Evolutionary conservation across 37 sponge, comb jelly and placozoan species (phyloP).

Genomic region (Tethya wilhelma): DNA sequence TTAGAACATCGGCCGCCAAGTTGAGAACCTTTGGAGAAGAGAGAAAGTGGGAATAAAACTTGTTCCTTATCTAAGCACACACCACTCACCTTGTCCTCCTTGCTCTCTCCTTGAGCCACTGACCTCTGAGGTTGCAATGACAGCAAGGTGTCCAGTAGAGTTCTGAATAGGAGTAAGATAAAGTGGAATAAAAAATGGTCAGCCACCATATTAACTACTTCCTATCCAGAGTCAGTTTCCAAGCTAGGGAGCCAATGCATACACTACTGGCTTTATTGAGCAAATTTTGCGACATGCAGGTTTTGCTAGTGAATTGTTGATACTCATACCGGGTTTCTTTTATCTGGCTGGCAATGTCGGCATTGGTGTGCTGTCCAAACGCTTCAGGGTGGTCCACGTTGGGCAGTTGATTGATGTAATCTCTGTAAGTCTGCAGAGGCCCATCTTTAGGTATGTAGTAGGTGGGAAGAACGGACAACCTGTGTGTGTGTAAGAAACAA

Average conservation of each 20-base stretch:
- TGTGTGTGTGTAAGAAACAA: too few relatives aligned
- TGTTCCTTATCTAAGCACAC: neutral
- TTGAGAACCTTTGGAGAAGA: slow-evolving; percentile 75
- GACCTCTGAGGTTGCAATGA: slow-evolving; percentile 99
- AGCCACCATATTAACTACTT: too few relatives aligned
- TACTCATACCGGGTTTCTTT: slow-evolving; percentile 88
- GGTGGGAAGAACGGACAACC: slow-evolving; percentile 80
- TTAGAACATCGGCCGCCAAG: slow-evolving; percentile 93
- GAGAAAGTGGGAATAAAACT: neutral
- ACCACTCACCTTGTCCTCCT: slow-evolving; percentile 88
- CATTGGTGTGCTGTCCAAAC: slow-evolving; percentile 99
- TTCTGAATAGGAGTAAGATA: slow-evolving; percentile 35
- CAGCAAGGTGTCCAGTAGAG: slow-evolving; percentile 92
- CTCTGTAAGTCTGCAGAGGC: slow-evolving; percentile 80
- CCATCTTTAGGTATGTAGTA: slow-evolving; percentile 99
- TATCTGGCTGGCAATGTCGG: slow-evolving; percentile 99
- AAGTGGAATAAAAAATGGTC: neutral
- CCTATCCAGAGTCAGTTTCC: too few relatives aligned
- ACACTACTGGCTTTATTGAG: neutral
- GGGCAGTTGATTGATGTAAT: slow-evolving; percentile 93
- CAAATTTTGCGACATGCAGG: neutral
- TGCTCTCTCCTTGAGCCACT: slow-evolving; percentile 87
- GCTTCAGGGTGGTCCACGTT: slow-evolving; percentile 96
- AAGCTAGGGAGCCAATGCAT: too few relatives aligned
- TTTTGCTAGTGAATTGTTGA: neutral